Percentiles rank a stretch among this genome's conserved stretches.
Evolutionary conservation across 1,140 invertebrate genomes (phyloP).

Genomic region (Drosophila yakuba): DNA sequence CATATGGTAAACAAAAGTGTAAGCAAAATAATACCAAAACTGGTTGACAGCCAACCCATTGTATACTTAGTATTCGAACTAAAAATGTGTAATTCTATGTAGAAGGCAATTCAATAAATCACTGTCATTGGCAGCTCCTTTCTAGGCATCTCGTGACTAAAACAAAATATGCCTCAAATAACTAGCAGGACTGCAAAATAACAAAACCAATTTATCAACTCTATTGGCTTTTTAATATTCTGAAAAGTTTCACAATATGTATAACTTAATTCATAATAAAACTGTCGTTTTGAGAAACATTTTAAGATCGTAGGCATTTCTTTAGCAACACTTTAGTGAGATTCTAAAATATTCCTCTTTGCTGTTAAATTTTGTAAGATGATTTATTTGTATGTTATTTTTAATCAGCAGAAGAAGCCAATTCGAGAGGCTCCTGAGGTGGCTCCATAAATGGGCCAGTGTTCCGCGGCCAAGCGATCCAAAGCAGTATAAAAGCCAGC

Average conservation of each 20-base stretch:
- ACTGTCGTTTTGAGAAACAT: too few relatives aligned
- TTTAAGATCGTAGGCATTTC: too few relatives aligned
- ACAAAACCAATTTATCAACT: too few relatives aligned
- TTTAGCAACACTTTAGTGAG: too few relatives aligned
- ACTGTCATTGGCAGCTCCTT: too few relatives aligned
- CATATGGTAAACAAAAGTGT: neutral
- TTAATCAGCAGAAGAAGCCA: constrained; percentile 44
- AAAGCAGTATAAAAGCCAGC: constrained; percentile 23
- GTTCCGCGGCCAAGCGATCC: constrained; percentile 38
- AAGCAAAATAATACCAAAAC: neutral
- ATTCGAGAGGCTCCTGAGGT: constrained; percentile 59
- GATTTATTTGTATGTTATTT: neutral
- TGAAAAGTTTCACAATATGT: too few relatives aligned
- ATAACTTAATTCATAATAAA: too few relatives aligned
- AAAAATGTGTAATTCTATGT: neutral
- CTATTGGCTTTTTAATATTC: too few relatives aligned
- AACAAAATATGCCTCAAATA: too few relatives aligned
- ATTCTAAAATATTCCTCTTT: neutral
- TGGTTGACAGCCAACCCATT: constrained; percentile 15
- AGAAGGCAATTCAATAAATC: too few relatives aligned
- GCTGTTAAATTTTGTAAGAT: neutral
- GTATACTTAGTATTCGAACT: neutral
- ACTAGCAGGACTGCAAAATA: too few relatives aligned
- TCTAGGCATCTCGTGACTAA: too few relatives aligned
- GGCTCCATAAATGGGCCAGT: constrained; percentile 48